phyloP scores from a whole-genome alignment of 2,113 vertebrate genomes.

The Montifringilla adamsi region DNA sequence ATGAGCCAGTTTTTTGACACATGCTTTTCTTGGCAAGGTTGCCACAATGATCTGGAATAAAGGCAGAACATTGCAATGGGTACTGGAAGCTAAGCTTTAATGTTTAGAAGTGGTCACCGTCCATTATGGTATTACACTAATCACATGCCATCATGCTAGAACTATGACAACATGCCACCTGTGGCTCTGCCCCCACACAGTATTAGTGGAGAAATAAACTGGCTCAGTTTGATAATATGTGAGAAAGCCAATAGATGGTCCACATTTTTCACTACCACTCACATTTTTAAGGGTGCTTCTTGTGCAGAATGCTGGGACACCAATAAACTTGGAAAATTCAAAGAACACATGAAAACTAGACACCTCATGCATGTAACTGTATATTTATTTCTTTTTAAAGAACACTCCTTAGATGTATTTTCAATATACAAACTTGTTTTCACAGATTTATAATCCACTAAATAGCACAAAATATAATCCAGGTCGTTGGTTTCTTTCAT shows the following conservation, averaged over 20 bases:
- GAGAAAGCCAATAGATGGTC: not conserved
- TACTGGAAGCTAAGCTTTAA: not conserved
- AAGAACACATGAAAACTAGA: slow-evolving; percentile 76
- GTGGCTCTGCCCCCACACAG: not conserved
- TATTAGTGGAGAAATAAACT: not conserved
- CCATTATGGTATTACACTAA: not conserved
- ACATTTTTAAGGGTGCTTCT: not conserved
- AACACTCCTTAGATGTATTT: slow-evolving; percentile 83
- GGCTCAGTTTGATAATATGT: not conserved
- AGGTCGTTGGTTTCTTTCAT: slow-evolving; percentile 40
- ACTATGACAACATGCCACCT: not conserved
- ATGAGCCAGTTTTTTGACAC: not conserved
- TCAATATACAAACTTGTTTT: slow-evolving; percentile 86
- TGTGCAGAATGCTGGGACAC: not conserved
- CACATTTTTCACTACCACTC: not conserved
- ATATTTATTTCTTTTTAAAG: slow-evolving; percentile 87
- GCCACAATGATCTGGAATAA: not conserved
- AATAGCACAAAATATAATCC: slow-evolving; percentile 82
- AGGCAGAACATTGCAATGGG: not conserved
- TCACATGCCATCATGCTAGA: not conserved
- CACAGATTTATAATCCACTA: slow-evolving; percentile 86
- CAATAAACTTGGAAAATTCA: slow-evolving; percentile 32
- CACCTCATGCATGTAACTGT: slow-evolving; percentile 76
- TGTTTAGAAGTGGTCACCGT: not conserved
- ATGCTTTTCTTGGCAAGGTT: not conserved